These are phyloP conservation scores for Sisor rabdophorus DNA, from an alignment of 2,113 vertebrate genomes.

Conservation along the genomic window DNA sequence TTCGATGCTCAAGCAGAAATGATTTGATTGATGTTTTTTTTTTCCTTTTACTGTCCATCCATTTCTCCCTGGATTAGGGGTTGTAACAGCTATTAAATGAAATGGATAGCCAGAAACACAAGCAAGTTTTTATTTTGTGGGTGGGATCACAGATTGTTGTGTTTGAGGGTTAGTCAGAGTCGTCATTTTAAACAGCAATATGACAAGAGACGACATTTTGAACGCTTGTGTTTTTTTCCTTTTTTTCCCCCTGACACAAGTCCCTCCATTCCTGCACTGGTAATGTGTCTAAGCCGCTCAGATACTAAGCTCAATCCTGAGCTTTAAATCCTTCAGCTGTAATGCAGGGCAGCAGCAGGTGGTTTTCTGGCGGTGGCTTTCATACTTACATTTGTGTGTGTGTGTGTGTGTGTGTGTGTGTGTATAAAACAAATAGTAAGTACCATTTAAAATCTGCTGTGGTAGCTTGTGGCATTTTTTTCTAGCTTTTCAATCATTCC, in stretches of 20 bases:
- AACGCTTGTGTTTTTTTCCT: neutral
- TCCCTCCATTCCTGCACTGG: conserved; percentile 1
- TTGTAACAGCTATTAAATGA: neutral
- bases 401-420: too few relatives aligned
- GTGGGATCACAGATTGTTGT: neutral
- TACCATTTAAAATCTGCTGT: neutral
- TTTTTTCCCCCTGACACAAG: neutral
- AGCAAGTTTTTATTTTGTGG: neutral
- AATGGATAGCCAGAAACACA: neutral
- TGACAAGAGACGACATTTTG: conserved; percentile 1
- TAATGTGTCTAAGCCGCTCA: conserved; percentile 17
- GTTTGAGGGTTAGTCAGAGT: neutral
- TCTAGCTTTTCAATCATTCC: too few relatives aligned
- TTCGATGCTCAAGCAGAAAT: neutral
- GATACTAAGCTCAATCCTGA: conserved; percentile 3
- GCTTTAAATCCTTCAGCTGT: neutral
- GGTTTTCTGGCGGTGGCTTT: neutral
- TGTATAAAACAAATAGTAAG: neutral
- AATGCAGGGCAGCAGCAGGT: neutral
- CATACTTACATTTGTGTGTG: neutral
- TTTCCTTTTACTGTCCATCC: too few relatives aligned
- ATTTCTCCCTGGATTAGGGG: neutral
- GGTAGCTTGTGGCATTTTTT: neutral
- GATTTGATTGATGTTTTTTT: neutral
- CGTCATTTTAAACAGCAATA: neutral